Evolutionary conservation across 1,140 invertebrate genomes (phyloP), one percentile per base, ranked within the genome.

Genomic region (Cyclargus thomasi): DNA sequence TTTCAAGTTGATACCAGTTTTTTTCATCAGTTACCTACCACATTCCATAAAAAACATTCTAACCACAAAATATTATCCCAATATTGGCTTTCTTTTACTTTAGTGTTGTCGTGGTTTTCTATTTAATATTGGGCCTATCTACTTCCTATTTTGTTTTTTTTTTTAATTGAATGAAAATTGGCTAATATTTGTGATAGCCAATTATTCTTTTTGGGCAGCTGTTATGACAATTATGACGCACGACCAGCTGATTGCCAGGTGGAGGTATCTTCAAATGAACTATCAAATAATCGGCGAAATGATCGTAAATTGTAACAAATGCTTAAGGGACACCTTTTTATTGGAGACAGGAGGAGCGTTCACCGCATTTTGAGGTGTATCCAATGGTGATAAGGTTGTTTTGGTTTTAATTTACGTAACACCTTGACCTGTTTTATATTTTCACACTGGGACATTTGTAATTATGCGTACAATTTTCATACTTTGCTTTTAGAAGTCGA

Each of bases 401-500:
- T 65, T 62, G 65, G 17, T 62, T 39, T 70, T 70, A 72, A 79
- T 77, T 83, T 83, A 77, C 79, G 75, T 84, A 75, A 82, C 78
- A 80, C 75, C 76, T 82, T 79, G 71, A 69, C 64, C 66, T 71
- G 73, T 76, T 74, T 72, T 70, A 67, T 17, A 39, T 64, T 64
- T 55, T 62, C 23, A 55, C n/a, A 29, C 55, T 68, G 36, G 63
- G 65, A 67, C 17, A 57, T n/a, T 20, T 55, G 64, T 55, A 57
- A 65, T 57, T 57, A 18, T 7, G 20, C 7, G 5, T 55, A 20
- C 55, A 59, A 21, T 21, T 22, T 59, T 59, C 21, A 59, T 65
- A 47, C 39, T 8, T 47, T 39, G 23, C 23, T 29, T 2, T 29
- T 29, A 29, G 23, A 3, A 8, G 29, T 29, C 8, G 29, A 8